Percentiles rank a stretch among this genome's conserved stretches.
phyloP scores from a whole-genome alignment of 2,888 invertebrate genomes.

The Melanargia galathea region DNA sequence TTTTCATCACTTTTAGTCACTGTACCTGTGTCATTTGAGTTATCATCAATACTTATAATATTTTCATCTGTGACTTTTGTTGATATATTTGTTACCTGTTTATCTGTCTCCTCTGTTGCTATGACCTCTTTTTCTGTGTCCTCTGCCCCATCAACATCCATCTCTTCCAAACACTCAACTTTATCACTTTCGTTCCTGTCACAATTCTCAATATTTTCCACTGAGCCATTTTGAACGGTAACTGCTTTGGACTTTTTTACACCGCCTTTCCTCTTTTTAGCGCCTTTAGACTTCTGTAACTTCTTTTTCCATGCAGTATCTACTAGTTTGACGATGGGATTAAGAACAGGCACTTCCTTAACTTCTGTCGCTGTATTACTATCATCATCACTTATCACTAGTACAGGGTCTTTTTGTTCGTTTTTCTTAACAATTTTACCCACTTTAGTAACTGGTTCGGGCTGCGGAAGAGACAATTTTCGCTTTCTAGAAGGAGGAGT shows the following conservation, averaged over 20 bases:
- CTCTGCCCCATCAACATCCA: conserved; percentile 41
- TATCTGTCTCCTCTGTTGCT: conserved; percentile 23
- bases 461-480: conserved; percentile 66
- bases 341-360: conserved; percentile 53
- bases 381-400: conserved; percentile 73
- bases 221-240: conserved; percentile 31
- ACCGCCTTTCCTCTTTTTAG: conserved; percentile 55
- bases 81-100: conserved; percentile 9
- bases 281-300: conserved; percentile 51
- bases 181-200: conserved; percentile 30
- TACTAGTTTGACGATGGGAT: conserved; percentile 72
- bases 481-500: conserved; percentile 66
- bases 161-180: conserved; percentile 35
- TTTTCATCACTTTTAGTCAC: conserved; percentile 23
- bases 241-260: conserved; percentile 43
- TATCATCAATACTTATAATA: conserved; percentile 28
- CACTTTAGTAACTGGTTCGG: conserved; percentile 63
- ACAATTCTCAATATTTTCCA: conserved; percentile 36
- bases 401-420: conserved; percentile 52
- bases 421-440: conserved; percentile 72
- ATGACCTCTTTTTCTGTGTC: conserved; percentile 22
- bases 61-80: conserved; percentile 15
- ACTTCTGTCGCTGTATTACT: conserved; percentile 50
- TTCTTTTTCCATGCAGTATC: conserved; percentile 72
- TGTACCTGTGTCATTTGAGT: conserved; percentile 27